A percentile compares a stretch with the other conserved stretches of the same genome.
Conservation (phyloP, 2,797 vertebrate genomes). For the Semotilus atromaculatus region DNA sequence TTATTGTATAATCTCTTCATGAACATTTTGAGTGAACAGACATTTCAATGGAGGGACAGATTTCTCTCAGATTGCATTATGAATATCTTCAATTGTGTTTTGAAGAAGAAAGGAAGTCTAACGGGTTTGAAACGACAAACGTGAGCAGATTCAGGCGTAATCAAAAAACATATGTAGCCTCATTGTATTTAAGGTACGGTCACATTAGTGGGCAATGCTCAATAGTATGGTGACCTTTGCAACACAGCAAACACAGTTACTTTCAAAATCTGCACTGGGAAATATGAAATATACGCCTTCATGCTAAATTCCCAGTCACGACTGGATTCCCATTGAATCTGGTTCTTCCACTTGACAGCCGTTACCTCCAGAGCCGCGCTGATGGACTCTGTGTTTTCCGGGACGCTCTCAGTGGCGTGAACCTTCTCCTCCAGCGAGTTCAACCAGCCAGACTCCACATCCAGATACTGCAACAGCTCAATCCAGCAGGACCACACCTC, state of each 20-base stretch:
- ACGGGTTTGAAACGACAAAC: too few relatives aligned
- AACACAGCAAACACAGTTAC: neutral
- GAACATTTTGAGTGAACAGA: neutral
- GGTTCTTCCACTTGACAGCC: neutral
- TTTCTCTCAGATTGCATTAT: neutral
- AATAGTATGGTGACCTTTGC: neutral
- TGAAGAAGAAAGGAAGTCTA: too few relatives aligned
- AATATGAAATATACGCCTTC: neutral
- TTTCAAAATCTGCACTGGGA: neutral
- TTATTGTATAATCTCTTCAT: neutral
- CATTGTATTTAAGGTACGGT: neutral
- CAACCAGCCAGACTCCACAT: slow-evolving; percentile 91
- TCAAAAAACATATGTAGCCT: too few relatives aligned
- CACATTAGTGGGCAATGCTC: too few relatives aligned
- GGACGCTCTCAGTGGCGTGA: slow-evolving; percentile 80
- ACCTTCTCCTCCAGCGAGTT: slow-evolving; percentile 86
- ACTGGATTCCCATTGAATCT: neutral
- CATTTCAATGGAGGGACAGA: neutral
- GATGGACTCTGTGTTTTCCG: slow-evolving; percentile 83
- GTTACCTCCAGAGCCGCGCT: slow-evolving; percentile 89
- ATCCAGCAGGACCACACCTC: slow-evolving; percentile 99
- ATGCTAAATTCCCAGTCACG: neutral
- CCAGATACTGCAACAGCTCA: slow-evolving; percentile 93
- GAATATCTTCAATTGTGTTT: too few relatives aligned
- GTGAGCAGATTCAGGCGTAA: too few relatives aligned